These are phyloP conservation scores for Cantharis nigra DNA, from an alignment of 2,888 invertebrate species.

Conservation along the genomic window DNA sequence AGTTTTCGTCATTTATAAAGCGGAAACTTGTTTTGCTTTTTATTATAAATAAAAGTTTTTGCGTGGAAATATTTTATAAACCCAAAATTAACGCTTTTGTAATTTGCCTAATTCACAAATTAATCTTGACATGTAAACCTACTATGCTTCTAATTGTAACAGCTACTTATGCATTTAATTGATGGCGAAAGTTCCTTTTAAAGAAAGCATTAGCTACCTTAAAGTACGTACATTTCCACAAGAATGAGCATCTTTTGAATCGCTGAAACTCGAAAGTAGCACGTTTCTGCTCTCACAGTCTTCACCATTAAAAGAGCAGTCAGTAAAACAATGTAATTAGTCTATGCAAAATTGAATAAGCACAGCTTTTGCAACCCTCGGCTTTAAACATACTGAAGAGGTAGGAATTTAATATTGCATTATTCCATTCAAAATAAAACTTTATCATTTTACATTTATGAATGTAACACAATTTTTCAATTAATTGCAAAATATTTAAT, in stretches of 20 bases:
- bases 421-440: background rate
- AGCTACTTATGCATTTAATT: slow-evolving; percentile 15
- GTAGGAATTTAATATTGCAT: background rate
- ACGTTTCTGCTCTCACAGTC: slow-evolving; percentile 12
- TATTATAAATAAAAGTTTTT: slow-evolving; percentile 13
- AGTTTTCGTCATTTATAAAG: slow-evolving; percentile 15
- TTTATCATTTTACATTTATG: background rate
- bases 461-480: background rate
- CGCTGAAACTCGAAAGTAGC: slow-evolving; percentile 1
- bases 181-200: slow-evolving; percentile 3
- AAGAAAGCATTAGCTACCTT: slow-evolving; percentile 18
- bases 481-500: background rate
- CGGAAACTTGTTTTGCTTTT: slow-evolving; percentile 7
- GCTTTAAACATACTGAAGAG: background rate
- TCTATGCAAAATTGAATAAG: slow-evolving; percentile 32
- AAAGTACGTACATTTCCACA: slow-evolving; percentile 3
- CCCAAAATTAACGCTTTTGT: slow-evolving; percentile 2
- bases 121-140: slow-evolving; percentile 13
- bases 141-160: slow-evolving; percentile 17
- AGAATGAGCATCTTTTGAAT: slow-evolving; percentile 14
- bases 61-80: slow-evolving; percentile 10
- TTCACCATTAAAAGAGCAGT: slow-evolving; percentile 23
- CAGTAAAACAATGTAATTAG: slow-evolving; percentile 35
- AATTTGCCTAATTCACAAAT: slow-evolving; percentile 14
- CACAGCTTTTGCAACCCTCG: slow-evolving; percentile 19